Conservation (phyloP, 2,888 invertebrate genomes). For the Dorcus parallelipipedus region DNA sequence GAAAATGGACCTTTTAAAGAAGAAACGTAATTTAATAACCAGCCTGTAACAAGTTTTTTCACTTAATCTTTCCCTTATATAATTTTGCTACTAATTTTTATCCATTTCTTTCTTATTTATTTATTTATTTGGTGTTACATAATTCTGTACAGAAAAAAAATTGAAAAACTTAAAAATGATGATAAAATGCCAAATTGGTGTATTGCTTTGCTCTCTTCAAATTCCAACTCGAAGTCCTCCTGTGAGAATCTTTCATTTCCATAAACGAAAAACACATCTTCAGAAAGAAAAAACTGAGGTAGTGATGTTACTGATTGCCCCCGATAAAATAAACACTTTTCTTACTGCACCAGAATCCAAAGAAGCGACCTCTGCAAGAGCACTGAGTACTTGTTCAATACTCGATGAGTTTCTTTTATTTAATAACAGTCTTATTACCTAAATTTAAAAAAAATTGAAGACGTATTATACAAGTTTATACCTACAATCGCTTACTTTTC, state of each 20-base stretch:
- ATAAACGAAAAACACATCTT: constrained; percentile 93
- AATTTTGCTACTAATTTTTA: too few relatives aligned
- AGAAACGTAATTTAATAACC: too few relatives aligned
- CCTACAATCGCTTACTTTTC: constrained; percentile 60
- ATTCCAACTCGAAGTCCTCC: constrained; percentile 92
- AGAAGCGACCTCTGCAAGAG: constrained; percentile 91
- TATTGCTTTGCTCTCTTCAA: constrained; percentile 82
- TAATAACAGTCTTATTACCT: constrained; percentile 80
- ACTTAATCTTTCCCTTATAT: too few relatives aligned
- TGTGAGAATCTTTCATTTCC: constrained; percentile 81
- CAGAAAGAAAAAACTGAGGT: constrained; percentile 82
- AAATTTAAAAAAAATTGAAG: constrained; percentile 28
- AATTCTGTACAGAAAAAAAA: too few relatives aligned
- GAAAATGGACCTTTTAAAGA: too few relatives aligned
- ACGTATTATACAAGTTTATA: neutral
- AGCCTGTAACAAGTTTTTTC: too few relatives aligned
- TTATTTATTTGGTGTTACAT: too few relatives aligned
- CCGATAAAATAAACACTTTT: constrained; percentile 85
- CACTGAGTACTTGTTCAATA: constrained; percentile 85
- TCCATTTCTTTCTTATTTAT: too few relatives aligned
- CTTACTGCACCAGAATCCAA: constrained; percentile 93
- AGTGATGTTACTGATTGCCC: constrained; percentile 72
- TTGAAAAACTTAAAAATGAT: too few relatives aligned
- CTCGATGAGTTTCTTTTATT: constrained; percentile 95
- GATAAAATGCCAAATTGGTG: constrained; percentile 37